phyloP scores from a whole-genome alignment of 1,140 invertebrate species.

The Drepana arcuata region DNA sequence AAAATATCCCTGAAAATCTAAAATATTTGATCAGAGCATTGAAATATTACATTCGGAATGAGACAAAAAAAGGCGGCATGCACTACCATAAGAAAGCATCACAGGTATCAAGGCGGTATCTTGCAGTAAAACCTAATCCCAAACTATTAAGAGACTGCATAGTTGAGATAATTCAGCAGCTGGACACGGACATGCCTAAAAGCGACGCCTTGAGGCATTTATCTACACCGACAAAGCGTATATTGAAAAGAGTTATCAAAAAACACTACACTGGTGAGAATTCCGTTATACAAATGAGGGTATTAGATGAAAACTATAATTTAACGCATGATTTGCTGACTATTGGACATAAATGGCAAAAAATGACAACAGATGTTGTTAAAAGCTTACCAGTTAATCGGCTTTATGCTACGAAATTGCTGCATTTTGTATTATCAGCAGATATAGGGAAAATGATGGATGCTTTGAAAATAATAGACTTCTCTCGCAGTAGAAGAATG shows the following conservation, averaged over 20 bases:
- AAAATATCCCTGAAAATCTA: constrained; percentile 19
- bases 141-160: too few species aligned
- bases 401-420: constrained; percentile 27
- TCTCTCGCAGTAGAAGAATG: constrained; percentile 26
- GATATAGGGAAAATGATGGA: constrained; percentile 39
- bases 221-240: constrained; percentile 15
- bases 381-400: constrained; percentile 14
- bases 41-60: constrained; percentile 23
- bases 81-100: not conserved
- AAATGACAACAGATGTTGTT: constrained; percentile 14
- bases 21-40: constrained; percentile 23
- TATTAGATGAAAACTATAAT: constrained; percentile 23
- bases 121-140: not conserved
- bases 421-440: constrained; percentile 24
- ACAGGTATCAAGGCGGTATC: not conserved
- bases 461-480: constrained; percentile 20
- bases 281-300: constrained; percentile 6
- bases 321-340: constrained; percentile 22
- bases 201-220: constrained; percentile 16
- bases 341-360: constrained; percentile 28
- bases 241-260: constrained; percentile 27
- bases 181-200: constrained; percentile 21
- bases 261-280: constrained; percentile 20
- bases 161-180: constrained; percentile 18
- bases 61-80: constrained; percentile 6